phyloP scores from a whole-genome alignment of 2,888 invertebrate genomes.

The Drosophila borborema region DNA sequence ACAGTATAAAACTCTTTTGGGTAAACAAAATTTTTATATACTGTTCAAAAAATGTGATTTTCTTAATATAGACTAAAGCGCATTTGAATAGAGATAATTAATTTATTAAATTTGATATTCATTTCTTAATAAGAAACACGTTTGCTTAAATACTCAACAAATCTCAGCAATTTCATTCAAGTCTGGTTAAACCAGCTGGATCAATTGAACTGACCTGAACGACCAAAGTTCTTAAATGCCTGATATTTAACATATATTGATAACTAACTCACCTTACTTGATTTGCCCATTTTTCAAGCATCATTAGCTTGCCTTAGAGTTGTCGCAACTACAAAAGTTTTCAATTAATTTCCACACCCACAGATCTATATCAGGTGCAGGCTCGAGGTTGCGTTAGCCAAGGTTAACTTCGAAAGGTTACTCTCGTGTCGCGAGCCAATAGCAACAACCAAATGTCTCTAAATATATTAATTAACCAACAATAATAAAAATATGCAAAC shows the following conservation, averaged over 20 bases:
- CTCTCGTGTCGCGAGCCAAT: constrained; percentile 52
- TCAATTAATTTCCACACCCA: constrained; percentile 73
- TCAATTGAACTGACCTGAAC: neutral
- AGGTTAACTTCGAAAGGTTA: constrained; percentile 71
- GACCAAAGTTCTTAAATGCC: constrained; percentile 9
- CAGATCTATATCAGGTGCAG: constrained; percentile 68
- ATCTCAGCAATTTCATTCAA: constrained; percentile 32
- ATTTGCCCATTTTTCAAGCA: constrained; percentile 1
- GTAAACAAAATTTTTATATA: neutral
- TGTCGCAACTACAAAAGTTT: constrained; percentile 40
- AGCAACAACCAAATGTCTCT: constrained; percentile 68
- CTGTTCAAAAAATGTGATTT: constrained; percentile 25
- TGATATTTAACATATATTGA: constrained; percentile 4
- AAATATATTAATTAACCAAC: constrained; percentile 74
- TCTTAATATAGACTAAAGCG: constrained; percentile 7
- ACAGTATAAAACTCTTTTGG: neutral
- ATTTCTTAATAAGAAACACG: constrained; percentile 37
- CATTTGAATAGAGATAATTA: neutral
- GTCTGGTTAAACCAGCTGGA: constrained; percentile 43
- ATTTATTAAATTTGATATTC: constrained; percentile 14
- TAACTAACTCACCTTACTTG: neutral
- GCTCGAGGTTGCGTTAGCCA: constrained; percentile 36
- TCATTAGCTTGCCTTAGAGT: constrained; percentile 5
- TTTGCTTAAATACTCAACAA: constrained; percentile 29
- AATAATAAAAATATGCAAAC: constrained; percentile 57